Base-by-base conservation (phyloP, 2,113 vertebrate species). In the Pachypanchax playfairii region DNA sequence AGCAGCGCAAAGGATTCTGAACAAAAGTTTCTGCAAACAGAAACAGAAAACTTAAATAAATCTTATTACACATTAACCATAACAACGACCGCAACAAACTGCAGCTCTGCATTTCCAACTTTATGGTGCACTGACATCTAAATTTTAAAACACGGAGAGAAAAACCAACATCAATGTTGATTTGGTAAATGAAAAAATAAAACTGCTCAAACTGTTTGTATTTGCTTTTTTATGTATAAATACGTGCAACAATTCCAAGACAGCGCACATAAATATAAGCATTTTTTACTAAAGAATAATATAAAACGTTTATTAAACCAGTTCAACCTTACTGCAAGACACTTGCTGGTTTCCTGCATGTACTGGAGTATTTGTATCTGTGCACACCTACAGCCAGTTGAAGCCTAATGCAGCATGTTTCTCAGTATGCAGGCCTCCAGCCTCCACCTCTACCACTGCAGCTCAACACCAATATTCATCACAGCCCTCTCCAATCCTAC, bases 381-480 rank as follows among this genome's bases (percentile, higher is more conserved):
- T 62, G 53, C 20, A 50, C 51, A 43, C 71, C 64, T 38, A 33
- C 62, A 5, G 46, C 54, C 31, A 24, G 54, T 52, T 59, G 49
- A 58, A 47, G 24, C 67, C 63, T 75, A 56, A 47, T 62, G 68
- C 65, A 58, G 59, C 49, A n/a, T 46, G 47, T 70, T 58, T 80
- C 73, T 88, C 71, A 70, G 80, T 82, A 80, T 81, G 72, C 83
- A 77, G 77, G 79, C 84, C 84, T 83, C 43, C 51, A 72, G 73
- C 80, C 79, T 80, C 66, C 78, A 66, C 73, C 79, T 73, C 82
- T 88, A 82, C 86, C 83, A 77, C 67, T 61, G 82, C 55, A 75
- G 83, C 84, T 91, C 91, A 86, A 75, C 39, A 82, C 83, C 87
- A 90, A 88, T 91, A 89, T 88, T 84, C 89, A 84, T 90, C 88